These are phyloP conservation scores for Archaeoteleia sp. DNA, from an alignment of 2,888 invertebrate species.

Conservation along the genomic window DNA sequence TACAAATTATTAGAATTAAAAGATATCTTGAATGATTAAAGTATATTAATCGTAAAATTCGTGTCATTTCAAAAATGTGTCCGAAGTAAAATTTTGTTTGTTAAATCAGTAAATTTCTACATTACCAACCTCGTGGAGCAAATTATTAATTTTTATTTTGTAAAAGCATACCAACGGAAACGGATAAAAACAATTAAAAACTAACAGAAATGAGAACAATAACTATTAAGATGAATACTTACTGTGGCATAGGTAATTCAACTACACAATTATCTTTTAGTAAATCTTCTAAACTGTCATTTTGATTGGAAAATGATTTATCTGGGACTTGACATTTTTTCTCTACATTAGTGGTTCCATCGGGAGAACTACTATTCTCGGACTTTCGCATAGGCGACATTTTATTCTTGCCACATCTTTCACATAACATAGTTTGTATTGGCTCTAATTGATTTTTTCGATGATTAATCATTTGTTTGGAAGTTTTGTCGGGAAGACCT, in stretches of 20 bases:
- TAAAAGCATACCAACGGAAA: not conserved
- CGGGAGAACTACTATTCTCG: not conserved
- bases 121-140: too few species aligned
- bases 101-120: too few species aligned
- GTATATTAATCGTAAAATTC: too few species aligned
- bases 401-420: constrained; percentile 30
- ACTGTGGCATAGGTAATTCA: constrained; percentile 79
- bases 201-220: not conserved
- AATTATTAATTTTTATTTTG: too few species aligned
- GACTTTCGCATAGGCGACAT: constrained; percentile 1
- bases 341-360: not conserved
- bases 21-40: too few species aligned
- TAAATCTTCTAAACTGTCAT: constrained; percentile 67
- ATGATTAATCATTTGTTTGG: constrained; percentile 37
- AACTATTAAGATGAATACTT: constrained; percentile 64
- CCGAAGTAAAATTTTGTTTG: too few species aligned
- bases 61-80: too few species aligned
- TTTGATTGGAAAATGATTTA: constrained; percentile 5
- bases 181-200: not conserved
- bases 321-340: constrained; percentile 19
- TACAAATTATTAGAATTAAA: too few species aligned
- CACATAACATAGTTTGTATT: constrained; percentile 11
- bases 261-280: constrained; percentile 74
- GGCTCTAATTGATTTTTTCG: constrained; percentile 14
- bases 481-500: constrained; percentile 25